Evolutionary conservation across 2,797 vertebrate species (phyloP).

Genomic region (Parambassis ranga): DNA sequence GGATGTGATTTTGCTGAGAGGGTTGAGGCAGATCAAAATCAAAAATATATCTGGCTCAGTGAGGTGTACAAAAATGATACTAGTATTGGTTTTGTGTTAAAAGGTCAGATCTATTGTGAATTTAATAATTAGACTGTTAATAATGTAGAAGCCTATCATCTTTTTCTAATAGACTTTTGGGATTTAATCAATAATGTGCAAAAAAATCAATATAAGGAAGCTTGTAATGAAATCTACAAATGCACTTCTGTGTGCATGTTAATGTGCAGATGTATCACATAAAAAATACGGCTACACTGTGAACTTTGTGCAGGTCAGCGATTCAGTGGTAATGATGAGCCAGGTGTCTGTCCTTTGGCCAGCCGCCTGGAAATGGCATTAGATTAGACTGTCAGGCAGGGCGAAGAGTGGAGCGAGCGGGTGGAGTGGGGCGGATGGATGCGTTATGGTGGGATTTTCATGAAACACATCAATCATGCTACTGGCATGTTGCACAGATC

Average conservation of each 20-base stretch:
- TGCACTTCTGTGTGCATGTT: not conserved
- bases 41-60: not conserved
- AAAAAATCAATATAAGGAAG: conserved; percentile 29
- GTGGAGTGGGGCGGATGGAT: not conserved
- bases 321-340: conserved; percentile 50
- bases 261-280: conserved; percentile 12
- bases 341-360: conserved; percentile 62
- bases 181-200: conserved; percentile 38
- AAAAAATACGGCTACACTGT: conserved; percentile 23
- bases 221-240: not conserved
- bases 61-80: not conserved
- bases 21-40: conserved; percentile 1
- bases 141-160: conserved; percentile 28
- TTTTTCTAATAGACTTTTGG: conserved; percentile 26
- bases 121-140: conserved; percentile 43
- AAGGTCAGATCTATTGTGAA: conserved; percentile 25
- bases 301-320: conserved; percentile 56
- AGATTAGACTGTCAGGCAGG: conserved; percentile 41
- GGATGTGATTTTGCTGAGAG: conserved; percentile 5
- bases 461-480: conserved; percentile 56
- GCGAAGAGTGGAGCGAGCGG: not conserved
- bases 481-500: conserved; percentile 27
- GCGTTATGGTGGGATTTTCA: conserved; percentile 39
- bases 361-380: conserved; percentile 62
- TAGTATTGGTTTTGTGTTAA: not conserved